Evolutionary conservation across 1,140 invertebrate species (phyloP), one percentile per base, ranked within the genome.

Genomic region (Scaptomyza montana): DNA sequence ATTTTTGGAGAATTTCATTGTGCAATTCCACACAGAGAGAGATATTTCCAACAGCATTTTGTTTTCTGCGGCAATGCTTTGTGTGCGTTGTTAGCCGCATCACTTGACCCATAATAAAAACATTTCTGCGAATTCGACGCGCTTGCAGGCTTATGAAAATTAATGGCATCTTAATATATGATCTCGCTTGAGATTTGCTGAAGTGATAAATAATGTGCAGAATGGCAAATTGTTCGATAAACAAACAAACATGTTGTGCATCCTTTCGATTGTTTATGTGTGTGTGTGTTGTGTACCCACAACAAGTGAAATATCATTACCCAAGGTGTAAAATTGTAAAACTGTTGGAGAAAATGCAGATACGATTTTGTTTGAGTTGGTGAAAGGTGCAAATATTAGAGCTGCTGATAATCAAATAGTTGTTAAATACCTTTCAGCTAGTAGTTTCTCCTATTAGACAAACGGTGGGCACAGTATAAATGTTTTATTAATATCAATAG

Each of bases 101-200:
- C 65, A 53, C 50, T 54, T 77, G 78, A 73, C 69, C 65, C 67
- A 75, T 72, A 84, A 79, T 72, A 61, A 70, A 63, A 75, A 67
- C 62, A 59, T 57, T 79, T 80, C 70, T 80, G 57, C 59, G 33
- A 71, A 61, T 68, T 71, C 62, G 61, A 68, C 53, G 43, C 49
- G 5, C 2, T 25, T 33, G 30, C 30, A 5, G 55, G 13, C 68
- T 50, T 53, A 61, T 75, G 49, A 50, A 62, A 64, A 70, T 64
- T 74, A 64, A 62, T 74, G 54, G 73, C 73, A 74, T 59, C 72
- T 85, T 74, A 86, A 86, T 86, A 65, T 59, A 46, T n/a, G 54
- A 65, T 46, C 39, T 33, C 28, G 49, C 53, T 45, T 74, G 50
- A 43, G 66, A 63, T 78, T 81, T 81, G 78, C 59, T 70, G 56